Evolutionary conservation across 2,888 invertebrate species (phyloP), one percentile per base, ranked within the genome.

Genomic region (Morinoia aosen): DNA sequence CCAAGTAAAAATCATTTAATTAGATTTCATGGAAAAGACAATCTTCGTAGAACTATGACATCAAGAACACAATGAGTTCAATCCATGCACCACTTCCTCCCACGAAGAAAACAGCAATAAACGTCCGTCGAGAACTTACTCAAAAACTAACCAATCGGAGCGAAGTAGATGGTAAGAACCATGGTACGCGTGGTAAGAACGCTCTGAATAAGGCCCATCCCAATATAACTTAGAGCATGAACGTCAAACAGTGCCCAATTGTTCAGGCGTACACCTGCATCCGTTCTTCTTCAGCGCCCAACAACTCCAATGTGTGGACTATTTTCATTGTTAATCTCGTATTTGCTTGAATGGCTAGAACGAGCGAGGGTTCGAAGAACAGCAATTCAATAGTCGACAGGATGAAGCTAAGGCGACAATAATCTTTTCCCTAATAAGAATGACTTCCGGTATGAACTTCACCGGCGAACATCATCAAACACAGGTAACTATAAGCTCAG

Each of bases 261-360:
- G 90, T 39, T 90, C 39, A 33, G 88, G 10, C 14, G 90, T 48
- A 93, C 93, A 93, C 93, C 93, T 93, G 93, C 93, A 93, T 93
- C 93, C 93, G 93, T 57, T 57, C 93, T 56, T 39, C 93, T 39
- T 12, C 5, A 33, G 93, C 40, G 93, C 19, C 93, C 93, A 76
- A 76, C 93, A 93, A 93, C 93, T 16, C 58, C 33, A 57, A 19
- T 12, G 57, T 48, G 57, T 16, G 58, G 93, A 57, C 12, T 93
- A 93, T 93, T 93, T 57, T 93, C 93, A 93, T 93, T 93, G 93
- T 57, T 57, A 56, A 93, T 93, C 93, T 57, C 57, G 10, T 33
- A 33, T 93, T 25, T 48, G 90, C 90, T 39, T 48, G 48, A 40
- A 40, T 19, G 48, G 90, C 39, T 16, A 48, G 40, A 40, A 90